Evolutionary conservation across 2,113 vertebrate genomes (phyloP).

Genomic region (Elephantulus edwardii): DNA sequence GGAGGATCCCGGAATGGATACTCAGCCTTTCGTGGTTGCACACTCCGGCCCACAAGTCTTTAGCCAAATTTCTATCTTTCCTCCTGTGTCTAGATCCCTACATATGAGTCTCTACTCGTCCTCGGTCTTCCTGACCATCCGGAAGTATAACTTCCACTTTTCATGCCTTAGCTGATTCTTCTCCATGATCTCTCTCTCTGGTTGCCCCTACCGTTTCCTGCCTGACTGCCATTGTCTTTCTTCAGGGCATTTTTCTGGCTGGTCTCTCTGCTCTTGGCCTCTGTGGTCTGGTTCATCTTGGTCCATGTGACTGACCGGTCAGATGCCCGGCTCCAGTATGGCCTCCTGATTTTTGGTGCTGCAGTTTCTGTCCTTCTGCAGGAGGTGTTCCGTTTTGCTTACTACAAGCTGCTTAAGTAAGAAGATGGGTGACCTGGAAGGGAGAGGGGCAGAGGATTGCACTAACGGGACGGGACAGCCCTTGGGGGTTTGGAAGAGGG

Average conservation of each 20-base stretch:
- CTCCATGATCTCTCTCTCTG: background rate
- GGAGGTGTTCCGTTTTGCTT: conserved; percentile 84
- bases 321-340: conserved; percentile 80
- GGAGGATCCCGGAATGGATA: conserved; percentile 39
- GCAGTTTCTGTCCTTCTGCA: conserved; percentile 86
- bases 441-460: background rate
- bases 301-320: conserved; percentile 81
- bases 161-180: background rate
- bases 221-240: conserved; percentile 42
- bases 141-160: conserved; percentile 64
- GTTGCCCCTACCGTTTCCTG: background rate
- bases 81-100: background rate
- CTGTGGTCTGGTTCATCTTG: conserved; percentile 84
- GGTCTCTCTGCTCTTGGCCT: conserved; percentile 84
- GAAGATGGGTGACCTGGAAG: conserved; percentile 41
- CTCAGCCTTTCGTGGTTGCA: background rate
- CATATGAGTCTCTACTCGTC: background rate
- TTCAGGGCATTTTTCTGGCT: conserved; percentile 86
- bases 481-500: background rate
- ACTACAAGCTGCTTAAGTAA: conserved; percentile 88
- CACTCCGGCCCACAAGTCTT: background rate
- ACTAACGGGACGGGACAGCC: background rate
- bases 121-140: background rate
- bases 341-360: conserved; percentile 83
- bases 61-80: background rate